phyloP scores from a whole-genome alignment of 2,797 vertebrate genomes.

The Leptodactylus fallax region DNA sequence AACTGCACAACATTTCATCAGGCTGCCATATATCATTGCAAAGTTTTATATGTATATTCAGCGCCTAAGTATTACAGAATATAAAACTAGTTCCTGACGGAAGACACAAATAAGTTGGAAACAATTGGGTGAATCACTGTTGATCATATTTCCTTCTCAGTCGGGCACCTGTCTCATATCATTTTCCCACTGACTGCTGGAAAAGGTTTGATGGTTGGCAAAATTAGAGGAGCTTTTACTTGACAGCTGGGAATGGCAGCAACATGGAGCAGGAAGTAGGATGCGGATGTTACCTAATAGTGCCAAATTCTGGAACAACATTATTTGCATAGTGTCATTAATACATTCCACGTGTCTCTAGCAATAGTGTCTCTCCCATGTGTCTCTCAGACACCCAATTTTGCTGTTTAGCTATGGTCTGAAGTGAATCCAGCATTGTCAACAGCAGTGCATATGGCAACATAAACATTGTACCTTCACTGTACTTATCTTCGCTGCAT shows the following conservation, averaged over 20 bases:
- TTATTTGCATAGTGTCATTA: background rate
- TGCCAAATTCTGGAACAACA: background rate
- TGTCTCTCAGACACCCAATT: background rate
- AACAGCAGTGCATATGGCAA: no score
- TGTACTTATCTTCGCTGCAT: no score
- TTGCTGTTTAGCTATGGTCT: background rate
- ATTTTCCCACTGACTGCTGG: background rate
- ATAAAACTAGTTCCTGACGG: background rate
- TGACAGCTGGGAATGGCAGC: background rate
- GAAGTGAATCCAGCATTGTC: no score
- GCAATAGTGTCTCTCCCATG: background rate
- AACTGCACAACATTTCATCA: background rate
- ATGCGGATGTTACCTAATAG: background rate
- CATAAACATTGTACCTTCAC: no score
- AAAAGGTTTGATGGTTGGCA: background rate
- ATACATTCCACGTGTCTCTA: background rate
- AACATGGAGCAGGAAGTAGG: background rate
- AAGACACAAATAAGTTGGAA: background rate
- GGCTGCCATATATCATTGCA: background rate
- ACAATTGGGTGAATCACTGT: background rate
- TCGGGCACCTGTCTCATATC: background rate
- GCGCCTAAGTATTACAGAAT: no score
- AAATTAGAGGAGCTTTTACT: background rate
- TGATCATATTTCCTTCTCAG: background rate
- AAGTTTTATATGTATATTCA: background rate